Evolutionary conservation across 2,797 vertebrate species (phyloP).

Genomic region (Falco peregrinus): DNA sequence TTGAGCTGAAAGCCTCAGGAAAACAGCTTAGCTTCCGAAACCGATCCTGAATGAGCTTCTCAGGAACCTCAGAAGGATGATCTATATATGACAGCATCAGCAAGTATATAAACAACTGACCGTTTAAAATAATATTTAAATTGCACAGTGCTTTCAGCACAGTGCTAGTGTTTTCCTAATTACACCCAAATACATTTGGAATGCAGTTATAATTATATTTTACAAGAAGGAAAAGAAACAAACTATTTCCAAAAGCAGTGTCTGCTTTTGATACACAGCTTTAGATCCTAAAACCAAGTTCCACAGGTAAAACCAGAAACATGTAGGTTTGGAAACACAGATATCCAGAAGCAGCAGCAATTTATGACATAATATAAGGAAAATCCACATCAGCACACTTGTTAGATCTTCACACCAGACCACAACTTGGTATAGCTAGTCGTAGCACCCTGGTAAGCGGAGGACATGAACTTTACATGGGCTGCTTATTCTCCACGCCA

Average conservation of each 20-base stretch:
- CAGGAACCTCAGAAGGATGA: conserved; percentile 87
- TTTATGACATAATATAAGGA: not conserved
- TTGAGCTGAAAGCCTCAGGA: conserved; percentile 95
- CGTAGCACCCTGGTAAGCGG: not conserved
- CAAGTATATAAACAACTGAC: not conserved
- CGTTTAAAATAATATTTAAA: not conserved
- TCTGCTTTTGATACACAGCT: not conserved
- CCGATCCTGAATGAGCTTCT: conserved; percentile 90
- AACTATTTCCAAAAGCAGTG: not conserved
- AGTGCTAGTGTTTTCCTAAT: not conserved
- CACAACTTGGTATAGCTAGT: not conserved
- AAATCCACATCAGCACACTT: not conserved
- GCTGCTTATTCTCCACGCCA: not conserved
- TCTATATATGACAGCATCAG: conserved; percentile 72
- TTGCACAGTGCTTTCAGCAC: not conserved
- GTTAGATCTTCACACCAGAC: not conserved
- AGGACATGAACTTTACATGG: not conserved
- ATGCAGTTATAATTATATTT: not conserved
- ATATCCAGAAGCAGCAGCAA: not conserved
- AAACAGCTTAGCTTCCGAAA: conserved; percentile 92
- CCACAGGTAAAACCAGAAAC: not conserved
- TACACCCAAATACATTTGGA: not conserved
- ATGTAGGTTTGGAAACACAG: not conserved
- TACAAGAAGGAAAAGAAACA: not conserved
- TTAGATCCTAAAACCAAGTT: not conserved